A percentile compares a stretch with the other conserved stretches of the same genome.
These are phyloP conservation scores for Rhimphoctona megacephalus DNA, from an alignment of 2,888 invertebrate genomes.

Conservation along the genomic window DNA sequence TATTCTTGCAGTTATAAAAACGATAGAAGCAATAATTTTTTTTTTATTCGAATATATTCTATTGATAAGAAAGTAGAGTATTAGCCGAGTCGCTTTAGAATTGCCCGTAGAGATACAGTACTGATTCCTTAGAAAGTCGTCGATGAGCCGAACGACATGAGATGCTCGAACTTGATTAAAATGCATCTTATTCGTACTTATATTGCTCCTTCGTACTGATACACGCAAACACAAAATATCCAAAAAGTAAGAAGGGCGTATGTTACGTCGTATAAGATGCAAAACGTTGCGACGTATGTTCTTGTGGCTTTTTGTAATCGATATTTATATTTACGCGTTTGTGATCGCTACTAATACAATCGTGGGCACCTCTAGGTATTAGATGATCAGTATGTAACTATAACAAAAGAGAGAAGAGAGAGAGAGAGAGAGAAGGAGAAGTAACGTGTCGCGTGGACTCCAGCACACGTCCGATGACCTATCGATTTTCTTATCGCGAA, in stretches of 20 bases:
- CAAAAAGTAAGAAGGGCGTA: not conserved
- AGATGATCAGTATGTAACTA: constrained; percentile 51
- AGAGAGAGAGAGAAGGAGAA: constrained; percentile 24
- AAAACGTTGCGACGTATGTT: not conserved
- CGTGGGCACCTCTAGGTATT: not conserved
- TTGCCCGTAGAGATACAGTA: not conserved
- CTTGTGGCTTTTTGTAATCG: constrained; percentile 5
- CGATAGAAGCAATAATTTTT: not conserved
- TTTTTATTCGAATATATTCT: not conserved
- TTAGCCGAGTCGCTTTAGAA: constrained; percentile 2
- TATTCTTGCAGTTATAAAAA: not conserved
- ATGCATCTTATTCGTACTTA: constrained; percentile 38
- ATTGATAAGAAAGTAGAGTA: not conserved
- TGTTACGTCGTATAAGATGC: not conserved
- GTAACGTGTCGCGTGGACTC: constrained; percentile 59
- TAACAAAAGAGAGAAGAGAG: constrained; percentile 1
- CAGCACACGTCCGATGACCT: constrained; percentile 65
- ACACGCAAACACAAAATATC: not conserved
- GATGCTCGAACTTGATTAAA: constrained; percentile 69
- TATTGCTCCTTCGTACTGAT: constrained; percentile 7
- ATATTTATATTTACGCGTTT: not conserved
- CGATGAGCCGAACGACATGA: constrained; percentile 68
- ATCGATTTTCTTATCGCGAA: constrained; percentile 68
- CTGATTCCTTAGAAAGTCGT: constrained; percentile 70
- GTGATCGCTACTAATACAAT: not conserved